A percentile compares a stretch with the other conserved stretches of the same genome.
These are phyloP conservation scores for Andrena minutula DNA, from an alignment of 2,888 invertebrate genomes.

Conservation along the genomic window DNA sequence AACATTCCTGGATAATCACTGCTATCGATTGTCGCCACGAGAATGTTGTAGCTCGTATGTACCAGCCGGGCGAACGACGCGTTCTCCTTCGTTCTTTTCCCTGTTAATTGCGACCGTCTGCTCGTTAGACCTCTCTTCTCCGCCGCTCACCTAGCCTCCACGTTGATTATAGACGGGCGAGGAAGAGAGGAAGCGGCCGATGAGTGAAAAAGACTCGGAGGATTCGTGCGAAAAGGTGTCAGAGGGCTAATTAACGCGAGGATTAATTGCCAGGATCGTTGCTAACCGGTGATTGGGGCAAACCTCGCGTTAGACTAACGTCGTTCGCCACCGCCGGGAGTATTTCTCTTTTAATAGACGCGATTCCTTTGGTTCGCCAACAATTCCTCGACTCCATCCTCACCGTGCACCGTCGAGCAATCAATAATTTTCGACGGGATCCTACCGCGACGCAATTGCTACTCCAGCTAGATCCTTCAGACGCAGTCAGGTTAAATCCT, in stretches of 20 bases:
- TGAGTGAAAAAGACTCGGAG: neutral
- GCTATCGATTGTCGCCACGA: conserved; percentile 26
- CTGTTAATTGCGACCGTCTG: neutral
- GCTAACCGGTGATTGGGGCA: neutral
- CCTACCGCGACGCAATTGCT: conserved; percentile 5
- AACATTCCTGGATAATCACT: conserved; percentile 29
- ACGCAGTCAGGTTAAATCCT: conserved; percentile 27
- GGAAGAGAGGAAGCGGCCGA: neutral
- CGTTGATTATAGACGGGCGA: neutral
- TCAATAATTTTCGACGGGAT: neutral
- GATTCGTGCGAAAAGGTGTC: neutral
- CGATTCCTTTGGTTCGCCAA: conserved; percentile 16
- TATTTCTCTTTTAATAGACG: neutral
- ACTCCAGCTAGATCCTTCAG: neutral
- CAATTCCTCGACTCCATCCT: neutral
- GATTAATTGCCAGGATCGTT: neutral
- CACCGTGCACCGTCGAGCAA: neutral
- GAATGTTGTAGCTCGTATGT: neutral
- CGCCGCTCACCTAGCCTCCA: neutral
- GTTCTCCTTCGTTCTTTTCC: neutral
- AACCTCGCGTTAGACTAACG: neutral
- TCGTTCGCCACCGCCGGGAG: neutral
- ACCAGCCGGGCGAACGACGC: neutral
- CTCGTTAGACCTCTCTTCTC: neutral
- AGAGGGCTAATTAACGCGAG: conserved; percentile 15